Percentiles rank a stretch among this genome's conserved stretches.
These are phyloP conservation scores for Epicauta chinensis DNA, from an alignment of 1,140 invertebrate species.

Conservation along the genomic window DNA sequence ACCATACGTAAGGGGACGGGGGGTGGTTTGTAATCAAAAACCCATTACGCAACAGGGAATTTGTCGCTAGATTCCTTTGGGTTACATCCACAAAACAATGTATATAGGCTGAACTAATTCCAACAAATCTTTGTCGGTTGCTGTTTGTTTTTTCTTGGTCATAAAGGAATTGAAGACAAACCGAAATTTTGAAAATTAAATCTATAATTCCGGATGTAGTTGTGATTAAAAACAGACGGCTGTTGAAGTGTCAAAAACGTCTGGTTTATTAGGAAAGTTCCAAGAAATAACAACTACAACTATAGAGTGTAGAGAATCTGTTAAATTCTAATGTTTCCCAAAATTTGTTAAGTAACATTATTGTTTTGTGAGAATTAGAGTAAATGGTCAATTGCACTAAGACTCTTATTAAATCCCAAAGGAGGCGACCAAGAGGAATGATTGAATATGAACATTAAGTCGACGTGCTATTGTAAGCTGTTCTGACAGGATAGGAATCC, in stretches of 20 bases:
- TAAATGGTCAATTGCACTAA: too few relatives aligned
- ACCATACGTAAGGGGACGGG: conserved; percentile 2
- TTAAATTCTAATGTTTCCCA: too few relatives aligned
- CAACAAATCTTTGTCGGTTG: too few relatives aligned
- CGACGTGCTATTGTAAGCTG: too few relatives aligned
- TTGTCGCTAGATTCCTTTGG: conserved; percentile 6
- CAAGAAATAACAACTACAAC: too few relatives aligned
- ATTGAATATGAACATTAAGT: conserved; percentile 4
- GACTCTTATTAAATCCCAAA: too few relatives aligned
- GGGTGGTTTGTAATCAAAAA: conserved; percentile 27
- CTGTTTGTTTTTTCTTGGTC: too few relatives aligned
- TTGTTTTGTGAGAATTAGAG: not conserved
- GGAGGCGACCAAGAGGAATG: not conserved
- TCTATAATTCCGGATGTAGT: too few relatives aligned
- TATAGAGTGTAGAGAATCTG: too few relatives aligned
- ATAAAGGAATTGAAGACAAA: not conserved
- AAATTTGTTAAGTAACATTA: not conserved
- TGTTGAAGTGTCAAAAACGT: too few relatives aligned
- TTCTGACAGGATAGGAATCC: conserved; percentile 5
- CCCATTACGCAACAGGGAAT: conserved; percentile 21
- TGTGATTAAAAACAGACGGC: too few relatives aligned
- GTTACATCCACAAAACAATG: conserved; percentile 15
- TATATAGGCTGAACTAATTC: conserved; percentile 16
- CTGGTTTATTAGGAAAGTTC: too few relatives aligned
- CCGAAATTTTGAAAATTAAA: not conserved